Evolutionary conservation across 2,113 vertebrate genomes (phyloP), one percentile per base, ranked within the genome.

Genomic region (Pollachius pollachius): DNA sequence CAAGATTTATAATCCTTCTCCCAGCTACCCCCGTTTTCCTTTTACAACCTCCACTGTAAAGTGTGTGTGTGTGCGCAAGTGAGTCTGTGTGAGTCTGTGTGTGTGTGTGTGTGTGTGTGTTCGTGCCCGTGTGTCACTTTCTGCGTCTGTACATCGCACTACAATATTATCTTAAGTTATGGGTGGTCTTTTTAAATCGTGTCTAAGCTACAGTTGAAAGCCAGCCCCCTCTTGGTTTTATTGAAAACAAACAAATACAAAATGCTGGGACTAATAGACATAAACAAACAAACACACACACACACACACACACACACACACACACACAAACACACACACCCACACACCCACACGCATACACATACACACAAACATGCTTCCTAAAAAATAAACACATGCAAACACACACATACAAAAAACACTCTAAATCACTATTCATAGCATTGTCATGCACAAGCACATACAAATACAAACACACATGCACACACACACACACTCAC

Each of bases 1-100:
- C 81, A 83, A 67, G 65, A 81, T 87, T 85, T 88, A 48, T 48
- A 90, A 90, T 92, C 87, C 86, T 64, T 72, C 67, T 77, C 74
- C 79, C 80, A 79, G 81, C 70, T 70, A 75, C 69, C 68, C 60
- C 41, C 52, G 74, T 74, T 72, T 76, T 77, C 74, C 23, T 21
- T 74, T 78, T 74, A 72, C 60, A 54, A 64, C 8, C 41, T 48
- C 12, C 8, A n/a, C 16, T 0, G 9, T 58, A 16, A 61, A 61
- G 21, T 52, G 19, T 34, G 62, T 65, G 52, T 65, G 23, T 19
- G 25, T 23, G 3, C 9, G 16, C 2, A 13, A 1, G 62, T 63
- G 62, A 34, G 4, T 63, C 19, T 66, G 62, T 63, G 27, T 62
- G 66, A 60, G 65, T 54, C 64, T 27, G 66, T 27, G 68, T 52